phyloP scores from a whole-genome alignment of 1,140 invertebrate genomes.

The Ostrea edulis region DNA sequence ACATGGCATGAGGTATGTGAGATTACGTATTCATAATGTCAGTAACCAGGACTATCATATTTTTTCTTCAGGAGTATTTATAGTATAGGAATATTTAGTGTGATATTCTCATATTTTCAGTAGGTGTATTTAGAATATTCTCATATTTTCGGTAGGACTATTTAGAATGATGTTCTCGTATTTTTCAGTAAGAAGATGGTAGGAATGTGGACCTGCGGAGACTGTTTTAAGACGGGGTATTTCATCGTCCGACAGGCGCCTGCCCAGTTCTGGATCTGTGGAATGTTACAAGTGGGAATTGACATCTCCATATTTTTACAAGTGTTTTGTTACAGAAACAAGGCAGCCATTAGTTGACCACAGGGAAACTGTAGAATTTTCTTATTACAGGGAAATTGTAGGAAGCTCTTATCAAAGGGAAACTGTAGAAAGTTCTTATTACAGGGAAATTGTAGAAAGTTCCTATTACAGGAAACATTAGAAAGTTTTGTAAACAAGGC shows the following conservation, averaged over 20 bases:
- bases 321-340: slow-evolving; percentile 83
- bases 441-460: too few relatives aligned
- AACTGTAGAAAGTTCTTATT: too few relatives aligned
- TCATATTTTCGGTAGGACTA: too few relatives aligned
- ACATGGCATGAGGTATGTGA: slow-evolving; percentile 94
- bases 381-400: too few relatives aligned
- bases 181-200: slow-evolving; percentile 90
- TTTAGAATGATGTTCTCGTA: background rate
- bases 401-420: too few relatives aligned
- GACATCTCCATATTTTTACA: slow-evolving; percentile 91
- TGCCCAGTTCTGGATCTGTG: slow-evolving; percentile 97
- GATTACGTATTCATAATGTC: background rate
- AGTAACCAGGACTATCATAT: too few relatives aligned
- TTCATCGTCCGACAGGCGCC: slow-evolving; percentile 94
- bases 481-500: background rate
- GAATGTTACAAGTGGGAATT: slow-evolving; percentile 91
- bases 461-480: background rate
- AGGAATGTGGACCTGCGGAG: slow-evolving; percentile 94
- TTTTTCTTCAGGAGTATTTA: too few relatives aligned
- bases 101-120: too few relatives aligned
- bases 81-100: too few relatives aligned
- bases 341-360: slow-evolving; percentile 40
- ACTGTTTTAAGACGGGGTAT: slow-evolving; percentile 98
- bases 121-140: too few relatives aligned
- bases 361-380: background rate